Percentiles rank a stretch among this genome's conserved stretches.
Conservation (phyloP, 1,140 invertebrate species). For the Caenorhabditis remanei region DNA sequence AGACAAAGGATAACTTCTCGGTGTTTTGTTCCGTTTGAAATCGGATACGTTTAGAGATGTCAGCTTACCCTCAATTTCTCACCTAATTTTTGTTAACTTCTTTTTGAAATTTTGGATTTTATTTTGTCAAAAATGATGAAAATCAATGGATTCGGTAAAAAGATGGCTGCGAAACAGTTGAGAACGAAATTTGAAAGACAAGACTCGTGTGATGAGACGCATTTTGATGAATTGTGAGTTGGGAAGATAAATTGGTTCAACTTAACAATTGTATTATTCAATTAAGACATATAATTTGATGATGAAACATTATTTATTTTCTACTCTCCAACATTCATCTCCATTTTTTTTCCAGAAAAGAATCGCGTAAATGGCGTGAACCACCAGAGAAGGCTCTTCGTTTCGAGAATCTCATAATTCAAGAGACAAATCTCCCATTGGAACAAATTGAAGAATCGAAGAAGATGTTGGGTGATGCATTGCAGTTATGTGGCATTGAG, state of each 20-base stretch:
- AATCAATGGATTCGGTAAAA: slow-evolving; percentile 32
- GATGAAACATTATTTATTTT: neutral
- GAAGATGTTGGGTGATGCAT: slow-evolving; percentile 56
- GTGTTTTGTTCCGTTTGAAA: neutral
- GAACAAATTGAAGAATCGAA: slow-evolving; percentile 36
- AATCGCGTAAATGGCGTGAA: slow-evolving; percentile 58
- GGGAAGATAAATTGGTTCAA: too few relatives aligned
- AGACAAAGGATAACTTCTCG: neutral
- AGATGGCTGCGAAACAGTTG: slow-evolving; percentile 18
- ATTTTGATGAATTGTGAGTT: slow-evolving; percentile 49
- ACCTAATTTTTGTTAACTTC: neutral
- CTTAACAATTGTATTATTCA: too few relatives aligned
- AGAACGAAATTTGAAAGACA: slow-evolving; percentile 29
- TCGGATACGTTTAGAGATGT: neutral
- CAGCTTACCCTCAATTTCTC: neutral
- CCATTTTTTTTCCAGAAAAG: slow-evolving; percentile 35
- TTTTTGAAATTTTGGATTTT: neutral
- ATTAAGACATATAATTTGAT: too few relatives aligned
- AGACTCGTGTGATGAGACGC: slow-evolving; percentile 3
- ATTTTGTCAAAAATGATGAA: neutral
- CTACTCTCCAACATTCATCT: too few relatives aligned
- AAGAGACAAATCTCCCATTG: slow-evolving; percentile 25
- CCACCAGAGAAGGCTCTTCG: slow-evolving; percentile 57
- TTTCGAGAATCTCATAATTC: slow-evolving; percentile 47
- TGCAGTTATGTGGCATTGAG: slow-evolving; percentile 58